phyloP scores from a whole-genome alignment of 2,797 vertebrate species.

The Leptoclinus maculatus region DNA sequence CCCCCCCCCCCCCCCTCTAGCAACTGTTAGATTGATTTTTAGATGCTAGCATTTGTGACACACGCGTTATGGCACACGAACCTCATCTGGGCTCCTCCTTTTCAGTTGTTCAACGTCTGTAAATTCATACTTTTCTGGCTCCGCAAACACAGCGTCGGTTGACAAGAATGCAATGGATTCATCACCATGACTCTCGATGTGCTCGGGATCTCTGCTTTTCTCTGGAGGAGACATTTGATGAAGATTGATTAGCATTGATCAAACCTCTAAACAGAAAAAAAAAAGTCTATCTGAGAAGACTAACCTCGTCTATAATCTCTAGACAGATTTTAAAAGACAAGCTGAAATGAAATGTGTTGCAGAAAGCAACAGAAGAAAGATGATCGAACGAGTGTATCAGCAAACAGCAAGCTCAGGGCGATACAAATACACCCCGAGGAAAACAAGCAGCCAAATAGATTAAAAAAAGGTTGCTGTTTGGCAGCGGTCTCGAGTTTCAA shows the following conservation, averaged over 20 bases:
- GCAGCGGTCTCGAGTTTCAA: background rate
- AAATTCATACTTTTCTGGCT: slow-evolving; percentile 83
- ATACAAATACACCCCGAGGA: background rate
- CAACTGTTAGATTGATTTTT: background rate
- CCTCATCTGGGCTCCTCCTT: slow-evolving; percentile 86
- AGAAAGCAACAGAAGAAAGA: background rate
- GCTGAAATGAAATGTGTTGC: background rate
- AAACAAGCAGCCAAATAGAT: background rate
- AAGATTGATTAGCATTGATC: background rate
- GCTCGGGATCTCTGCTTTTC: slow-evolving; percentile 86
- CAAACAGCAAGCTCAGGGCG: background rate
- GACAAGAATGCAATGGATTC: slow-evolving; percentile 78
- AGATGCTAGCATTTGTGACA: background rate
- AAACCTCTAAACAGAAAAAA: background rate
- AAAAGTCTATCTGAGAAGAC: background rate
- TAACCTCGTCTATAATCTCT: background rate
- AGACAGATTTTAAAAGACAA: background rate
- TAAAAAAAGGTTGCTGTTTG: background rate
- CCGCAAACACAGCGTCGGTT: slow-evolving; percentile 74
- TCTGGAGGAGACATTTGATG: slow-evolving; percentile 64
- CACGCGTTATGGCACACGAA: slow-evolving; percentile 57
- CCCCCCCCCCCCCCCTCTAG: too few species aligned
- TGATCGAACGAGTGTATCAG: background rate
- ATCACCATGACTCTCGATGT: slow-evolving; percentile 82
- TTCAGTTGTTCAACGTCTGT: slow-evolving; percentile 79